These are phyloP conservation scores for Saxicola maurus DNA, from an alignment of 2,797 vertebrate species.

Conservation along the genomic window DNA sequence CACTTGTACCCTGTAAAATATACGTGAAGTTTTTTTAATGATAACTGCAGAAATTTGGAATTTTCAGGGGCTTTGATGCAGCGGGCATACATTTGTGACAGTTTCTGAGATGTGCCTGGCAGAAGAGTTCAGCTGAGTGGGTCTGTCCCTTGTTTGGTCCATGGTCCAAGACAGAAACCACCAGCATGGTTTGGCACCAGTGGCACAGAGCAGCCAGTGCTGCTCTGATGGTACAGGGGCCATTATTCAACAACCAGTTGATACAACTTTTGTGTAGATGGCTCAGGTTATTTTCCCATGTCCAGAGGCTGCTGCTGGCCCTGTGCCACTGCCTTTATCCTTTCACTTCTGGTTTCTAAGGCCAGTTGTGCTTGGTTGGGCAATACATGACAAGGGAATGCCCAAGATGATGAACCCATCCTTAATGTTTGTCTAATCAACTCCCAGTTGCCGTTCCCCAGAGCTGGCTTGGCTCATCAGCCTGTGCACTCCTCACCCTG, in stretches of 20 bases:
- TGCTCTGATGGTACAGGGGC: background rate
- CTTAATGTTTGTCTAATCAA: background rate
- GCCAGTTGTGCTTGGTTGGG: background rate
- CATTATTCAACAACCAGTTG: background rate
- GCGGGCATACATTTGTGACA: background rate
- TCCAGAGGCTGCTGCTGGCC: background rate
- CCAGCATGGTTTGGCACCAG: rapidly evolving
- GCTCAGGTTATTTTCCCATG: background rate
- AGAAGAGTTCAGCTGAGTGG: background rate
- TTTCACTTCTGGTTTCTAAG: background rate
- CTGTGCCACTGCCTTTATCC: background rate
- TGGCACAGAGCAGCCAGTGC: background rate
- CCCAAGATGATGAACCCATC: background rate
- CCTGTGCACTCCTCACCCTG: background rate
- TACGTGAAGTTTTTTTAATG: background rate
- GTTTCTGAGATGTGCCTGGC: background rate
- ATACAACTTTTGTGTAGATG: background rate
- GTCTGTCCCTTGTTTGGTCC: background rate
- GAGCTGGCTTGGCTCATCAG: background rate
- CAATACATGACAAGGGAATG: background rate
- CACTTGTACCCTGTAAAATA: background rate
- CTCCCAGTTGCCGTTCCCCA: background rate
- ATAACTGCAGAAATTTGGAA: background rate
- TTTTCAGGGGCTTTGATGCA: background rate
- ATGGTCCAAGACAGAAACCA: background rate